A percentile compares a stretch with the other conserved stretches of the same genome.
Evolutionary conservation across 2,113 vertebrate species (phyloP).

Genomic region (Phalacrocorax pelagicus): DNA sequence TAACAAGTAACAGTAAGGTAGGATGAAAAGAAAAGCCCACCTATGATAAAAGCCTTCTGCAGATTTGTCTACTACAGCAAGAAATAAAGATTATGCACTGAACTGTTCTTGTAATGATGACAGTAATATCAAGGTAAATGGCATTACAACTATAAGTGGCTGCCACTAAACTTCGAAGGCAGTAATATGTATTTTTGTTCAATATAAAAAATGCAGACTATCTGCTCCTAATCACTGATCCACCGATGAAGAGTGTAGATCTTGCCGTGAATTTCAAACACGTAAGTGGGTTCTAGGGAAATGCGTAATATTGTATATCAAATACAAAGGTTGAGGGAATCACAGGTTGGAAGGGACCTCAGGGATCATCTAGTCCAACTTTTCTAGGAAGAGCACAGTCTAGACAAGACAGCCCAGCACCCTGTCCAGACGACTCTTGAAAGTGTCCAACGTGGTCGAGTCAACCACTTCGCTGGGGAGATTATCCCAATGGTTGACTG

Average conservation of each 20-base stretch:
- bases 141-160: not conserved
- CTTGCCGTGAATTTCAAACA: not conserved
- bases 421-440: no score
- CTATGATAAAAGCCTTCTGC: not conserved
- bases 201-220: not conserved
- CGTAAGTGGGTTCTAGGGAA: not conserved
- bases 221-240: not conserved
- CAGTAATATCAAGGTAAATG: not conserved
- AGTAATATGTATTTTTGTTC: not conserved
- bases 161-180: not conserved
- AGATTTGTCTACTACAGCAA: not conserved
- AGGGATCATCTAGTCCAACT: no score
- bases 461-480: no score
- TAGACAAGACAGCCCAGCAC: no score
- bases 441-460: no score
- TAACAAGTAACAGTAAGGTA: not conserved
- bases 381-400: no score
- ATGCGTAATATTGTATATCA: not conserved
- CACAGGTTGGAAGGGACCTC: no score
- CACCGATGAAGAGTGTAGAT: not conserved
- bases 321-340: not conserved
- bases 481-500: no score
- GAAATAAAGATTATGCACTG: not conserved
- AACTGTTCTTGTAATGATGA: not conserved
- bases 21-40: not conserved